Conservation (phyloP, 2,113 vertebrate genomes). For the Hymenochirus boettgeri region DNA sequence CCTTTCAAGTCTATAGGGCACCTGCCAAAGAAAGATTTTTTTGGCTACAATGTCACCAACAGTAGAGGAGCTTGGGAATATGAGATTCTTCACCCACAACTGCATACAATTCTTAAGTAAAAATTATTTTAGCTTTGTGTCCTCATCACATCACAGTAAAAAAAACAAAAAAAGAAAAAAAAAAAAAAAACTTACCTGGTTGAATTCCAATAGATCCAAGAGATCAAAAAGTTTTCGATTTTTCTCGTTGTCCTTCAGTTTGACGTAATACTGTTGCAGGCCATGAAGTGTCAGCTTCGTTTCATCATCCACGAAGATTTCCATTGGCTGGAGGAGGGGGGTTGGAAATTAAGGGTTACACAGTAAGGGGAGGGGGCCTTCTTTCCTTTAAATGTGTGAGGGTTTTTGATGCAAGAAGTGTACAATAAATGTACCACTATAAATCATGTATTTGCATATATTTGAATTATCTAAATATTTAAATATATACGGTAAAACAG, state of each 20-base stretch:
- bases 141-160: too few relatives aligned
- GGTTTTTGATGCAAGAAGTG: slow-evolving; percentile 10
- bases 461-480: too few relatives aligned
- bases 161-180: not conserved
- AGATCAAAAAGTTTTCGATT: slow-evolving; percentile 79
- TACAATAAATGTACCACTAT: not conserved
- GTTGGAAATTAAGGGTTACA: slow-evolving; percentile 52
- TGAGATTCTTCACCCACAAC: too few relatives aligned
- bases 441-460: not conserved
- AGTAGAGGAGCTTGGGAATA: too few relatives aligned
- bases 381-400: not conserved
- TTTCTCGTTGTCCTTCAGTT: slow-evolving; percentile 83
- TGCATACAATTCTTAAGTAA: too few relatives aligned
- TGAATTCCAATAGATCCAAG: slow-evolving; percentile 75
- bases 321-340: slow-evolving; percentile 68
- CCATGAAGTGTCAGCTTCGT: slow-evolving; percentile 79
- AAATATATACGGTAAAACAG: too few relatives aligned
- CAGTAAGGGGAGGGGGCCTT: slow-evolving; percentile 50
- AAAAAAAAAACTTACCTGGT: slow-evolving; percentile 57
- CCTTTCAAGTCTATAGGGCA: too few relatives aligned
- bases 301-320: slow-evolving; percentile 81
- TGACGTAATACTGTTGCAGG: slow-evolving; percentile 80
- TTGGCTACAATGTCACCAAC: too few relatives aligned
- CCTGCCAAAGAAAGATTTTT: too few relatives aligned
- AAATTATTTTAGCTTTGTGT: too few relatives aligned